A percentile compares a stretch with the other conserved stretches of the same genome.
phyloP scores from a whole-genome alignment of 1,140 invertebrate species.

The Aporrectodea caliginosa region DNA sequence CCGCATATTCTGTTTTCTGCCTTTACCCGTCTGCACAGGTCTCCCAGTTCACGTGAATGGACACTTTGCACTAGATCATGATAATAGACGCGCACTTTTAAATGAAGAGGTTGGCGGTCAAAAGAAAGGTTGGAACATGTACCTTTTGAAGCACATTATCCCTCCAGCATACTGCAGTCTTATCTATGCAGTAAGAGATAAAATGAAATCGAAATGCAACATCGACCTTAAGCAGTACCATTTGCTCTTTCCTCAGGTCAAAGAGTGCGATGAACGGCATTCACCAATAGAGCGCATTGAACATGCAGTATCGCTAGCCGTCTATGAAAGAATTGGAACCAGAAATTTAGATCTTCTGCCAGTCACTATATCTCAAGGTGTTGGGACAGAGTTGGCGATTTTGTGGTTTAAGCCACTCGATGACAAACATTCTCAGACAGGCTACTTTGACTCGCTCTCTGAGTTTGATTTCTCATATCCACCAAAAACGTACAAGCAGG shows the following conservation, averaged over 20 bases:
- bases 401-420: not conserved
- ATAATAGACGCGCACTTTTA: constrained; percentile 46
- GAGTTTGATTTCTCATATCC: no score
- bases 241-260: not conserved
- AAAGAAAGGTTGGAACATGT: constrained; percentile 42
- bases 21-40: constrained; percentile 42
- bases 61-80: constrained; percentile 49
- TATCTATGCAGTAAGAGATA: not conserved
- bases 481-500: not conserved
- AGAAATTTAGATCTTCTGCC: not conserved
- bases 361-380: not conserved
- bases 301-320: not conserved
- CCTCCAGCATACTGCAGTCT: constrained; percentile 38
- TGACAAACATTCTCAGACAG: not conserved
- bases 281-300: not conserved
- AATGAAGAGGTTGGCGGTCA: constrained; percentile 25
- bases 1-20: constrained; percentile 44
- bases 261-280: not conserved
- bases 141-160: constrained; percentile 38
- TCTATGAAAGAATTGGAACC: not conserved
- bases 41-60: constrained; percentile 50
- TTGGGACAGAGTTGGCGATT: not conserved
- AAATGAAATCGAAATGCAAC: not conserved
- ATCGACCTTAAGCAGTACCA: not conserved
- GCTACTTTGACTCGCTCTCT: not conserved